Evolutionary conservation across 2,113 vertebrate genomes (phyloP).

Genomic region (Nannobrachium achirus): DNA sequence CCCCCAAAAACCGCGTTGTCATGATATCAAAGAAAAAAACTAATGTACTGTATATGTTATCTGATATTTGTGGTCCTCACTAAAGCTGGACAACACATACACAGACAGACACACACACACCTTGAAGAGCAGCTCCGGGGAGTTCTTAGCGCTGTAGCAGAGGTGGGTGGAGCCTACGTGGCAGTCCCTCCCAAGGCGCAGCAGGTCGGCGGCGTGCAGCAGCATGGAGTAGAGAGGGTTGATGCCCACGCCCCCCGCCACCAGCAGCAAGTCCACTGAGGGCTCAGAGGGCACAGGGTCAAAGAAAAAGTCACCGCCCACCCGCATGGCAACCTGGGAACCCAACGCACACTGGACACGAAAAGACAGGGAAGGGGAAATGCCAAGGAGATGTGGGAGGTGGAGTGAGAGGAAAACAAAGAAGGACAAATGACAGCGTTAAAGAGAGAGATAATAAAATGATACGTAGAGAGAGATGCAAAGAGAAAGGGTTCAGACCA

Average conservation of each 20-base stretch:
- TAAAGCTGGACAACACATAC: not conserved
- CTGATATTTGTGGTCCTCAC: no score
- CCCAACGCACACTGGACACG: slow-evolving; percentile 82
- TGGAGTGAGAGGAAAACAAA: not conserved
- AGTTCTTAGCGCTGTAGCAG: slow-evolving; percentile 89
- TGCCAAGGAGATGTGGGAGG: not conserved
- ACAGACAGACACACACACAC: slow-evolving; percentile 64
- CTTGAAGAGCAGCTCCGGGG: slow-evolving; percentile 90
- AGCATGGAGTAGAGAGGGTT: slow-evolving; percentile 96
- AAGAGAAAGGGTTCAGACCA: no score
- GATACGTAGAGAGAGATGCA: no score
- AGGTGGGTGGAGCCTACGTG: slow-evolving; percentile 82
- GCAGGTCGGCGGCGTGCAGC: slow-evolving; percentile 86
- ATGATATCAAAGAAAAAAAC: no score
- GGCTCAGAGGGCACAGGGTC: slow-evolving; percentile 86
- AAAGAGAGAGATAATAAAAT: not conserved
- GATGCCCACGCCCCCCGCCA: slow-evolving; percentile 94
- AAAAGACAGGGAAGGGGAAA: not conserved
- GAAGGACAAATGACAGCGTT: not conserved
- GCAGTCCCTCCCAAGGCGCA: slow-evolving; percentile 69
- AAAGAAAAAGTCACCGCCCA: slow-evolving; percentile 94
- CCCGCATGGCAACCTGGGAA: slow-evolving; percentile 87
- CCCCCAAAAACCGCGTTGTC: no score
- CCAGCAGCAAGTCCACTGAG: slow-evolving; percentile 86
- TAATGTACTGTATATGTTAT: no score